Evolutionary conservation across 2,888 invertebrate genomes (phyloP), one percentile per base, ranked within the genome.

Genomic region (Leucozona laternaria): DNA sequence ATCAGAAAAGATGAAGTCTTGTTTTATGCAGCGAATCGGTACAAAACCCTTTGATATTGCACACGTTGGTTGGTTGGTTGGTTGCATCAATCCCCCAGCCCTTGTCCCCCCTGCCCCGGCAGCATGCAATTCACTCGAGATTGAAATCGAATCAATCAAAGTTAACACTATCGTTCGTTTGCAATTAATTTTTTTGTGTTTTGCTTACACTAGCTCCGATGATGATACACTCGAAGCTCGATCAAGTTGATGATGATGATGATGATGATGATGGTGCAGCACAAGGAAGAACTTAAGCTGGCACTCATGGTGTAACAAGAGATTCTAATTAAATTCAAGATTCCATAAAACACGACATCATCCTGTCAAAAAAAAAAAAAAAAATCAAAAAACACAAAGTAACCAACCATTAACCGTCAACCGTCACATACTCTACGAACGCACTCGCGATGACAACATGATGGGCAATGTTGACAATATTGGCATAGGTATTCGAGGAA

Each of bases 91-190:
- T 37, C 17, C 53, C 43, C 43, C 25, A 3, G 2, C 25, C 31
- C 8, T n/a, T n/a, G n/a, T n/a, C n/a, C n/a, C n/a, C n/a, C n/a
- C n/a, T n/a, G n/a, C n/a, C 6, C 31, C 55, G 45, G 53, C 66
- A 48, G 48, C 22, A 72, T 78, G 48, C 60, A 43, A 58, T 50
- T 57, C 48, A 70, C 58, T 66, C 62, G 31, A 68, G 77, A 85
- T 85, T 68, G 60, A 55, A 85, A 85, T 77, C 77, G 72, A 72
- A 80, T 85, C 80, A 85, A 85, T 85, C 84, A 85, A 72, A 68
- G 58, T 66, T 77, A 77, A 80, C 84, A 85, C 84, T 80, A 79
- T 79, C 75, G 66, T 75, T 66, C 45, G 8, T 53, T 66, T 73
- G 57, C 64, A 79, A 75, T 76, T 84, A 79, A 70, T 83, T 71